Percentiles rank a stretch among this genome's conserved stretches.
Evolutionary conservation across 2,888 invertebrate genomes (phyloP).

Genomic region (Stratiomys singularior): DNA sequence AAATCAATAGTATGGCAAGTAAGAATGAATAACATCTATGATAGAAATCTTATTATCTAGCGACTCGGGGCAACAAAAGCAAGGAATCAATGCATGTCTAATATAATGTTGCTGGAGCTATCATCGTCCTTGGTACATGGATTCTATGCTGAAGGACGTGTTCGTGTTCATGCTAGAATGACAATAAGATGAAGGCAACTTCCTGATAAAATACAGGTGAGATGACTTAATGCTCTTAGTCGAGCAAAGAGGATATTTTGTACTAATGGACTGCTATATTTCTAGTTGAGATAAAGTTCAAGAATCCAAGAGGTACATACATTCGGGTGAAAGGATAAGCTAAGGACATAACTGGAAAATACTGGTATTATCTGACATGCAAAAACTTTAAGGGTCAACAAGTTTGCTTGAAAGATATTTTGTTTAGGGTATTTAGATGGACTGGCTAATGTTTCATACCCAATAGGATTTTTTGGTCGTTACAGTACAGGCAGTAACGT

Average conservation of each 20-base stretch:
- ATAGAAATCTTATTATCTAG: constrained; percentile 32
- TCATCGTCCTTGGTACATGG: not conserved
- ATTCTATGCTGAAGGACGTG: not conserved
- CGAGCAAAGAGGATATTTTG: not conserved
- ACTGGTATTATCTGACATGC: no score
- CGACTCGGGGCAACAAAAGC: not conserved
- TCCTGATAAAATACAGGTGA: not conserved
- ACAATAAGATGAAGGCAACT: not conserved
- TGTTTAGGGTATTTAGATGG: no score
- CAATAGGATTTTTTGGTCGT: no score
- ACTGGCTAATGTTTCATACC: no score
- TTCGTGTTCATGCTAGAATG: not conserved
- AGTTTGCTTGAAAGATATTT: no score
- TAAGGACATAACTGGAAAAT: not conserved
- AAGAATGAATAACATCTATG: constrained; percentile 14
- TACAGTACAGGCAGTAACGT: no score
- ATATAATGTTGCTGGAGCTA: not conserved
- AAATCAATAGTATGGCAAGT: not conserved
- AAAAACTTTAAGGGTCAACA: no score
- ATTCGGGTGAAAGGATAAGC: not conserved
- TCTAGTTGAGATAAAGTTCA: not conserved
- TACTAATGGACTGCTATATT: constrained; percentile 3
- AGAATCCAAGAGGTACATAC: not conserved
- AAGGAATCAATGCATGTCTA: not conserved
- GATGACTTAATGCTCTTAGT: not conserved